Conservation (phyloP, 2,888 invertebrate genomes). For the Cremastobaeus sp. region DNA sequence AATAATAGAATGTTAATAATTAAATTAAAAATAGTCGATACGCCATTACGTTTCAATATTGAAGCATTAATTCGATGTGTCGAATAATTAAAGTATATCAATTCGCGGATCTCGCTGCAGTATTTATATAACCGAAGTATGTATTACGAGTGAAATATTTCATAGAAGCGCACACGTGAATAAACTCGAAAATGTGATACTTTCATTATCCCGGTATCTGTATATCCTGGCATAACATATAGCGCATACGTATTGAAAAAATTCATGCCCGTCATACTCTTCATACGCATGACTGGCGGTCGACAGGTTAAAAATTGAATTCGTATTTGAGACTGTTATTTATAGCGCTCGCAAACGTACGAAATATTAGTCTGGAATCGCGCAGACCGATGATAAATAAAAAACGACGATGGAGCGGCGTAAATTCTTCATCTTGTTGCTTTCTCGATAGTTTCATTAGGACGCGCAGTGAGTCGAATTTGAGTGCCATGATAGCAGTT, state of each 20-base stretch:
- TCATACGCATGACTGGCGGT: slow-evolving; percentile 38
- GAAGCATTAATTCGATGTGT: too few relatives aligned
- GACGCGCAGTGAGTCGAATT: too few relatives aligned
- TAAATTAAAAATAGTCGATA: too few relatives aligned
- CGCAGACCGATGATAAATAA: slow-evolving; percentile 4
- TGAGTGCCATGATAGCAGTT: too few relatives aligned
- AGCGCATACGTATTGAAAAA: too few relatives aligned
- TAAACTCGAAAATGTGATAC: slow-evolving; percentile 16
- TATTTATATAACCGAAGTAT: not conserved
- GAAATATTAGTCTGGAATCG: slow-evolving; percentile 19
- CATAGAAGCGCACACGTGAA: not conserved
- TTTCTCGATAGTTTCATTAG: too few relatives aligned
- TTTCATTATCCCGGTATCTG: slow-evolving; percentile 13
- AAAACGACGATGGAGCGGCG: not conserved
- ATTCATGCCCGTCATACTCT: slow-evolving; percentile 21
- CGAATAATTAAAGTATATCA: too few relatives aligned
- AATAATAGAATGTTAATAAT: too few relatives aligned
- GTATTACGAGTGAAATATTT: not conserved
- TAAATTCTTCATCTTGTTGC: too few relatives aligned
- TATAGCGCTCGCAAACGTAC: slow-evolving; percentile 24
- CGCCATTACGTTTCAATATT: too few relatives aligned
- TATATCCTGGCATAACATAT: slow-evolving; percentile 15
- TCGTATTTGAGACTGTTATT: slow-evolving; percentile 32
- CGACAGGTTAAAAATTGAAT: slow-evolving; percentile 43
- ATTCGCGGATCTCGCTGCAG: too few relatives aligned